Conservation (phyloP, 23 tunicate genomes). For the Trididemnum nubilum region DNA sequence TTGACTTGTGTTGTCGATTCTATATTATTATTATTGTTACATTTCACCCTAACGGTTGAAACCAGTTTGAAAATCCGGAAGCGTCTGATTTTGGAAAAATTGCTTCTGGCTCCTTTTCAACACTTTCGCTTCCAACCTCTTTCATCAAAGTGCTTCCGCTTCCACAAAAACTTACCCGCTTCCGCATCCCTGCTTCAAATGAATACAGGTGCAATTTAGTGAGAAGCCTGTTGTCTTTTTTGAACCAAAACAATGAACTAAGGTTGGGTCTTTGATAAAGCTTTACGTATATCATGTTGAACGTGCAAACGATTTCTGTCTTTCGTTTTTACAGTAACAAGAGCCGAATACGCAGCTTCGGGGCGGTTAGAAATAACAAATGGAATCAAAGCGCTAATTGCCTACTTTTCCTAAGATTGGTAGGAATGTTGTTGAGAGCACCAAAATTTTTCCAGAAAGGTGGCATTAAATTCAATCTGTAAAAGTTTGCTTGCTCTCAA, state of each 20-base stretch:
- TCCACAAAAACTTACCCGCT: too few species aligned
- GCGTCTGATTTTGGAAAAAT: too few species aligned
- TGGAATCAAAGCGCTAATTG: constrained; percentile 35
- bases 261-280: constrained; percentile 17
- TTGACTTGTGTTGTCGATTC: too few species aligned
- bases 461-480: constrained; percentile 27
- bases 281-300: constrained; percentile 23
- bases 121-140: too few species aligned
- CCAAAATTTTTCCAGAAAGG: constrained; percentile 33
- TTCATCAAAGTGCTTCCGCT: too few species aligned
- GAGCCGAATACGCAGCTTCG: constrained; percentile 40
- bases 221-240: constrained; percentile 22
- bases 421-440: constrained; percentile 27
- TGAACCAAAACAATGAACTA: constrained; percentile 20
- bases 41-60: too few species aligned
- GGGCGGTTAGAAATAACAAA: constrained; percentile 28
- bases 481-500: constrained; percentile 41
- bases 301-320: constrained; percentile 29
- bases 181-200: too few species aligned
- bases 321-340: constrained; percentile 38
- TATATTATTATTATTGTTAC: too few species aligned
- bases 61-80: too few species aligned
- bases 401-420: constrained; percentile 29
- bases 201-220: constrained; percentile 27
- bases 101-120: too few species aligned